Evolutionary conservation across 2,113 vertebrate genomes (phyloP).

Genomic region (Melanostigma gelatinosum): DNA sequence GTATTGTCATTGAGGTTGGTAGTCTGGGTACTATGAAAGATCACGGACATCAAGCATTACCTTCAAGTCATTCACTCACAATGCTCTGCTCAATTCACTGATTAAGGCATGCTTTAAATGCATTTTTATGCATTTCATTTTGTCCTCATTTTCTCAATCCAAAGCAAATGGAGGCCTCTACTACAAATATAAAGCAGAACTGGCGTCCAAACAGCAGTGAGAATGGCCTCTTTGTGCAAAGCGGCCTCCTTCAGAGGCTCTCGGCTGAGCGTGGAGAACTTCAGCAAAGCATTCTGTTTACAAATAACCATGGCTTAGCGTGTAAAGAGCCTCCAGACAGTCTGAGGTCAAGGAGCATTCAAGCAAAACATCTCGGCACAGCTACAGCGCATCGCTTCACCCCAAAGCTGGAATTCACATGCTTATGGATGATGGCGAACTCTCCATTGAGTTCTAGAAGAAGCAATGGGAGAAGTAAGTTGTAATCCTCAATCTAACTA

Average conservation of each 20-base stretch:
- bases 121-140: background rate
- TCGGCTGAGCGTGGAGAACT: slow-evolving; percentile 35
- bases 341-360: slow-evolving; percentile 65
- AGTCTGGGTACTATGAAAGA: slow-evolving; percentile 23
- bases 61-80: slow-evolving; percentile 15
- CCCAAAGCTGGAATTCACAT: slow-evolving; percentile 39
- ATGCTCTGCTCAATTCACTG: background rate
- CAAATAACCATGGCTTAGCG: slow-evolving; percentile 72
- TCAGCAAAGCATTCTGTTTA: slow-evolving; percentile 70
- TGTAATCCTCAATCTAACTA: slow-evolving; percentile 68
- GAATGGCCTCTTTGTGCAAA: slow-evolving; percentile 68
- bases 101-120: background rate
- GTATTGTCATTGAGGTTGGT: slow-evolving; percentile 31
- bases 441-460: slow-evolving; percentile 26
- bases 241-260: slow-evolving; percentile 42
- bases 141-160: slow-evolving; percentile 13
- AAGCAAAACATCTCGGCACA: slow-evolving; percentile 59
- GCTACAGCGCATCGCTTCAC: slow-evolving; percentile 29
- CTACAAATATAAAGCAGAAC: slow-evolving; percentile 34
- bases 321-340: slow-evolving; percentile 67
- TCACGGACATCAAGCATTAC: slow-evolving; percentile 8
- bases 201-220: slow-evolving; percentile 35
- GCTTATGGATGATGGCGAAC: slow-evolving; percentile 40
- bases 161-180: slow-evolving; percentile 28
- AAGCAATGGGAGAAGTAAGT: slow-evolving; percentile 46